Percentiles rank a stretch among this genome's conserved stretches.
These are phyloP conservation scores for Mionectes olivaceus DNA, from an alignment of 2,797 vertebrate species.

Conservation along the genomic window DNA sequence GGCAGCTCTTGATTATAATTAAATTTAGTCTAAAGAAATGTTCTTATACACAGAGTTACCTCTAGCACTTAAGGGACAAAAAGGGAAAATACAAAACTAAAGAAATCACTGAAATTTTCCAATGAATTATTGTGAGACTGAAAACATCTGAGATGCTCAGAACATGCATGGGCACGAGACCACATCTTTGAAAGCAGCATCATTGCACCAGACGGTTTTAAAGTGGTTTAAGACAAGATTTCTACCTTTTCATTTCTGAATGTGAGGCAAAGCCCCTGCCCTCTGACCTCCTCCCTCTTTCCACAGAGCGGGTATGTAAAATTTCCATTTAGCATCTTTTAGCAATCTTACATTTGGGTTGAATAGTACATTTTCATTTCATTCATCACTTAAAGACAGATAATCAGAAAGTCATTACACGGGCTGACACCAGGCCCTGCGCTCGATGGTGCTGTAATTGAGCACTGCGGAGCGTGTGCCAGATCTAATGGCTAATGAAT, in stretches of 20 bases:
- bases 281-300: conserved; percentile 23
- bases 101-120: background rate
- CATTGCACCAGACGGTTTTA: background rate
- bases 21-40: background rate
- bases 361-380: conserved; percentile 93
- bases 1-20: background rate
- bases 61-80: background rate
- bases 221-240: conserved; percentile 2
- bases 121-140: background rate
- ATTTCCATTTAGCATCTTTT: conserved; percentile 84
- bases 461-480: conserved; percentile 91
- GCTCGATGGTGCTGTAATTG: conserved; percentile 92
- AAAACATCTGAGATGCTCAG: background rate
- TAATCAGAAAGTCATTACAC: conserved; percentile 99
- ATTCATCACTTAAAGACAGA: conserved; percentile 99
- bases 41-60: background rate
- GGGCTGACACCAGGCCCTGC: conserved; percentile 87
- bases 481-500: conserved; percentile 95
- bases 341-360: conserved; percentile 88
- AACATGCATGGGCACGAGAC: background rate
- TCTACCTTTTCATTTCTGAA: conserved; percentile 3
- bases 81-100: background rate
- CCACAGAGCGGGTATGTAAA: conserved; percentile 43
- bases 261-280: background rate
- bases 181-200: background rate